Conservation (phyloP, 2,113 vertebrate genomes). For the Macheiramphus alcinus region DNA sequence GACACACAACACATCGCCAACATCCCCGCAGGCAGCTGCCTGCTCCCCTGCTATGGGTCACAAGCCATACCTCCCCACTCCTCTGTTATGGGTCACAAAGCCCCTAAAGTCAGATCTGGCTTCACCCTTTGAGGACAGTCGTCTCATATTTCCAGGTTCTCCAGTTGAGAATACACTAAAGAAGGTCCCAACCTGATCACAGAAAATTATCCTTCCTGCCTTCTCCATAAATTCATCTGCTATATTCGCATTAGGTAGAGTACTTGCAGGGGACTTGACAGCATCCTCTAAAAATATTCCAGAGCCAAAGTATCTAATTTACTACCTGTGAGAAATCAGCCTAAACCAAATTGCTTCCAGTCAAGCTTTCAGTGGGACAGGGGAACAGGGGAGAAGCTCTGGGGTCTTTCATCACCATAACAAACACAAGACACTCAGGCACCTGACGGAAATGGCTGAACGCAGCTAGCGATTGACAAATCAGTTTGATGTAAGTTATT, state of each 20-base stretch:
- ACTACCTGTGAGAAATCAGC: background rate
- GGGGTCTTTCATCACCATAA: background rate
- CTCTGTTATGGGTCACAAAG: background rate
- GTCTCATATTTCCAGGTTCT: background rate
- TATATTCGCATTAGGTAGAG: background rate
- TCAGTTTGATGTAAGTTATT: background rate
- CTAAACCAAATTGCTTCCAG: background rate
- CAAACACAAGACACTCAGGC: background rate
- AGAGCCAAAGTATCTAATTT: background rate
- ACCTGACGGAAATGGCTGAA: background rate
- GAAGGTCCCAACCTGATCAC: background rate
- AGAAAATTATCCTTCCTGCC: background rate
- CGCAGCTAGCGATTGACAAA: background rate
- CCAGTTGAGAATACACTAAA: background rate
- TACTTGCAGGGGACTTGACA: background rate
- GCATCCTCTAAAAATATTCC: background rate
- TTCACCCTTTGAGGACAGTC: background rate
- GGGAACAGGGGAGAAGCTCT: background rate
- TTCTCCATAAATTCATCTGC: background rate
- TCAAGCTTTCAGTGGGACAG: background rate
- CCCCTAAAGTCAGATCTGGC: background rate
- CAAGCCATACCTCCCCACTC: background rate
- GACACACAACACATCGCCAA: rapidly evolving
- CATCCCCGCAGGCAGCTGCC: background rate
- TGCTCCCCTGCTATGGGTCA: background rate